phyloP scores from a whole-genome alignment of 1,140 invertebrate genomes.

The Phocides pigmalion region DNA sequence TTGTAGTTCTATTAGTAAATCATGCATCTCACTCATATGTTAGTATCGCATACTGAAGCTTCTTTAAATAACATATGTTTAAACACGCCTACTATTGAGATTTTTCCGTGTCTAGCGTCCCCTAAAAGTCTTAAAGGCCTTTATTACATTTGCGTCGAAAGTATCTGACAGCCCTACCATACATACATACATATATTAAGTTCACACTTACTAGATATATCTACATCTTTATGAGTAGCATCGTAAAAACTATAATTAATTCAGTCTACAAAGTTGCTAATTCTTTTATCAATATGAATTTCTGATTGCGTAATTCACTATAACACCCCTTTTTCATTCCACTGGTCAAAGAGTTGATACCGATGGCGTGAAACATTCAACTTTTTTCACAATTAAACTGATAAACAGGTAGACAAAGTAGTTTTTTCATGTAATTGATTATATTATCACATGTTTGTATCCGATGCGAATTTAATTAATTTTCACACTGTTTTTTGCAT shows the following conservation, averaged over 20 bases:
- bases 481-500: conserved; percentile 17
- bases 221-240: too few species aligned
- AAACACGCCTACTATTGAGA: too few species aligned
- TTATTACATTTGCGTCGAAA: too few species aligned
- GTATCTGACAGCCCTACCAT: too few species aligned
- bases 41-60: too few species aligned
- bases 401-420: background rate
- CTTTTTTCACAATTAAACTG: conserved; percentile 12
- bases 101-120: too few species aligned
- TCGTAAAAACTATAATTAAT: background rate
- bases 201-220: too few species aligned
- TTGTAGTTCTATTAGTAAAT: too few species aligned
- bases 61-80: too few species aligned
- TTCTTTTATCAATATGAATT: background rate
- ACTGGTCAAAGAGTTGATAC: conserved; percentile 34
- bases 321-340: conserved; percentile 10
- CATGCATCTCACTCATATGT: too few species aligned
- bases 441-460: conserved; percentile 7
- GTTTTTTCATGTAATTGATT: conserved; percentile 25
- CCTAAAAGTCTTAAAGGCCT: too few species aligned
- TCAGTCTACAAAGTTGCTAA: background rate
- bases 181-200: too few species aligned
- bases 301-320: background rate
- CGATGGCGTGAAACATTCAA: conserved; percentile 14
- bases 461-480: conserved; percentile 10